A percentile compares a stretch with the other conserved stretches of the same genome.
These are phyloP conservation scores for Diorhabda sublineata DNA, from an alignment of 1,140 invertebrate species.

Conservation along the genomic window DNA sequence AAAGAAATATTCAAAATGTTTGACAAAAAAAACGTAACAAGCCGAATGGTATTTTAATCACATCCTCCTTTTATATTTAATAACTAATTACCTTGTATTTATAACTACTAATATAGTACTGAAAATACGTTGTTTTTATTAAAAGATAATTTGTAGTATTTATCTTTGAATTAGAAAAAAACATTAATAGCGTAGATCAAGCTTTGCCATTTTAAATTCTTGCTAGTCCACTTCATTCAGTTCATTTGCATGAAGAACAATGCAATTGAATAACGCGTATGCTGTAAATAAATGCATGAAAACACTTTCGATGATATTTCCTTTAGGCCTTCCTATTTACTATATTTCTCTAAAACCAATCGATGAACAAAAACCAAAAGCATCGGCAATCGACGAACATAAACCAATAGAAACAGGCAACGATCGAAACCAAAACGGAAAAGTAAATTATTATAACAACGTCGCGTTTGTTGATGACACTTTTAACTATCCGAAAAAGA, in stretches of 20 bases:
- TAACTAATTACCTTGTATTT: too few species aligned
- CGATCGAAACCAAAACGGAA: slow-evolving; percentile 13
- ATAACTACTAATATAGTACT: too few species aligned
- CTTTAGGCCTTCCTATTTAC: slow-evolving; percentile 38
- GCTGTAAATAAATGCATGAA: slow-evolving; percentile 30
- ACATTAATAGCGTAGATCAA: too few species aligned
- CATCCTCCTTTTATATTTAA: too few species aligned
- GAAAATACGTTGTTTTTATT: too few species aligned
- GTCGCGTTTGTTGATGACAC: slow-evolving; percentile 21
- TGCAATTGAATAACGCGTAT: slow-evolving; percentile 15
- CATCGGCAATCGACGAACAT: slow-evolving; percentile 1
- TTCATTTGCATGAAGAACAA: neutral
- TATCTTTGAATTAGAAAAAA: too few species aligned
- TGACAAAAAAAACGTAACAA: too few species aligned
- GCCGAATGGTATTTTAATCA: too few species aligned
- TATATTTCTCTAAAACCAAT: slow-evolving; percentile 28
- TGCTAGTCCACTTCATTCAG: neutral
- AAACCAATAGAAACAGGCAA: neutral
- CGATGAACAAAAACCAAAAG: slow-evolving; percentile 15
- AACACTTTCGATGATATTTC: slow-evolving; percentile 11
- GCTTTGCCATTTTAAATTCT: neutral
- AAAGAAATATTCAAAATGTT: too few species aligned
- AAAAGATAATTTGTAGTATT: too few species aligned
- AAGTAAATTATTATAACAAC: slow-evolving; percentile 25
- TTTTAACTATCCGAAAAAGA: slow-evolving; percentile 21